A percentile compares a stretch with the other conserved stretches of the same genome.
phyloP scores from a whole-genome alignment of 2,797 vertebrate genomes.

The Notoglanidium macrostoma region DNA sequence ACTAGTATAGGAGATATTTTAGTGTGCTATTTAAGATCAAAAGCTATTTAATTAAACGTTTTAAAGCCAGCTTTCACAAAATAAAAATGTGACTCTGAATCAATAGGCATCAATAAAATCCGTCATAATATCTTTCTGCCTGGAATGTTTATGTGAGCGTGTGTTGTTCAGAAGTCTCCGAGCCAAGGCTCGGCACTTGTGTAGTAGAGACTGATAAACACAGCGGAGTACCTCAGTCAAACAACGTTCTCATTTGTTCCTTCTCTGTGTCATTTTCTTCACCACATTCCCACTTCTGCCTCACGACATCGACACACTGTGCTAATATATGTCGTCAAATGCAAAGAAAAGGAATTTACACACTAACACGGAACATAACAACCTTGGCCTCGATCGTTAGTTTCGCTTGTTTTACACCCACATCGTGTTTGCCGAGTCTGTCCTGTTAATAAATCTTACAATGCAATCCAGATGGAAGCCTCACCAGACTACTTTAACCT shows the following conservation, averaged over 20 bases:
- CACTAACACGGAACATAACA: background rate
- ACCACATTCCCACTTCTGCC: background rate
- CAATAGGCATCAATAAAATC: background rate
- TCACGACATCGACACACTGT: no score
- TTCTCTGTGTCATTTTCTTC: background rate
- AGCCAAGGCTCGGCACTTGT: background rate
- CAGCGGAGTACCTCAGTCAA: background rate
- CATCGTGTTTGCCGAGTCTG: conserved; percentile 86
- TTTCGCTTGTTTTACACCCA: conserved; percentile 28
- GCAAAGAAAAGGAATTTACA: background rate
- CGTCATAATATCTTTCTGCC: background rate
- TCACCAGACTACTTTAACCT: conserved; percentile 89
- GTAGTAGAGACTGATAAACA: background rate
- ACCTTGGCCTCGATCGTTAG: background rate
- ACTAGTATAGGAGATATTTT: background rate
- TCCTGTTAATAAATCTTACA: conserved; percentile 91
- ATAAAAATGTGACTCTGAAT: background rate
- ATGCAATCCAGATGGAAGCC: conserved; percentile 93
- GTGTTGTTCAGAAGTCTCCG: background rate
- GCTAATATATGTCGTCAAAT: background rate
- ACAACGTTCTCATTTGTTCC: background rate
- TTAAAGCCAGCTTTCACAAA: background rate
- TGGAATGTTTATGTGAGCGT: background rate
- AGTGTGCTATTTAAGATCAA: background rate
- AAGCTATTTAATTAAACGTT: background rate